Conservation (phyloP, 2,113 vertebrate genomes). For the Syngnathus floridae region DNA sequence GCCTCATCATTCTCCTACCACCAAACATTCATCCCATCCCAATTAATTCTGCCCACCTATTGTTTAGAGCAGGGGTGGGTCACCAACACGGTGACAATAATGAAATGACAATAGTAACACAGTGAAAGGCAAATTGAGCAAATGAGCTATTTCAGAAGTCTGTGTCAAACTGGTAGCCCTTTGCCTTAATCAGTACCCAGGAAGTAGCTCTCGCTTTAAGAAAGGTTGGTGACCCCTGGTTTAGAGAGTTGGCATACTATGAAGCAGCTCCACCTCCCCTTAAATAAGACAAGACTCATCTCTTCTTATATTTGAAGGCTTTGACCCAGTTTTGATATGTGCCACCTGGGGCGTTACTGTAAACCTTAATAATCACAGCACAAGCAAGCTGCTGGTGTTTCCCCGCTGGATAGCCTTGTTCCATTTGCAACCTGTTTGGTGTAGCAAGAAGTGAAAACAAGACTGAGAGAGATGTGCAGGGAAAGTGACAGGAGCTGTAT, state of each 20-base stretch:
- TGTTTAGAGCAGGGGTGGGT: conserved; percentile 21
- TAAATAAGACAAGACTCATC: conserved; percentile 49
- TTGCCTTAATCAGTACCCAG: too few species aligned
- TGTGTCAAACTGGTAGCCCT: too few species aligned
- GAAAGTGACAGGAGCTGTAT: not conserved
- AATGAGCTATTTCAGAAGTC: too few species aligned
- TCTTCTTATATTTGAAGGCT: conserved; percentile 58
- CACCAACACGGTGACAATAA: too few species aligned
- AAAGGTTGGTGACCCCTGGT: too few species aligned
- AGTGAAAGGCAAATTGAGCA: too few species aligned
- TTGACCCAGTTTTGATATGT: conserved; percentile 65
- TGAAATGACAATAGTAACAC: too few species aligned
- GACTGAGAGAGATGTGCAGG: conserved; percentile 10
- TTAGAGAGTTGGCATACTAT: conserved; percentile 40
- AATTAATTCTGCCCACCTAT: conserved; percentile 48
- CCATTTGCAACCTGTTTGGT: not conserved
- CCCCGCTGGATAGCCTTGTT: conserved; percentile 11
- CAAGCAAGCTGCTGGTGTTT: conserved; percentile 12
- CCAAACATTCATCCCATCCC: conserved; percentile 29
- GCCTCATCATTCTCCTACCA: conserved; percentile 28
- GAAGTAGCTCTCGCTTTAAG: too few species aligned
- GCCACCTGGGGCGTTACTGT: conserved; percentile 37
- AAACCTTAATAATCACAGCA: conserved; percentile 38
- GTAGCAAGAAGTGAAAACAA: not conserved
- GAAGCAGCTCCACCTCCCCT: conserved; percentile 42